Evolutionary conservation across 2,113 vertebrate species (phyloP), one percentile per base, ranked within the genome.

Genomic region (Podilymbus podiceps): DNA sequence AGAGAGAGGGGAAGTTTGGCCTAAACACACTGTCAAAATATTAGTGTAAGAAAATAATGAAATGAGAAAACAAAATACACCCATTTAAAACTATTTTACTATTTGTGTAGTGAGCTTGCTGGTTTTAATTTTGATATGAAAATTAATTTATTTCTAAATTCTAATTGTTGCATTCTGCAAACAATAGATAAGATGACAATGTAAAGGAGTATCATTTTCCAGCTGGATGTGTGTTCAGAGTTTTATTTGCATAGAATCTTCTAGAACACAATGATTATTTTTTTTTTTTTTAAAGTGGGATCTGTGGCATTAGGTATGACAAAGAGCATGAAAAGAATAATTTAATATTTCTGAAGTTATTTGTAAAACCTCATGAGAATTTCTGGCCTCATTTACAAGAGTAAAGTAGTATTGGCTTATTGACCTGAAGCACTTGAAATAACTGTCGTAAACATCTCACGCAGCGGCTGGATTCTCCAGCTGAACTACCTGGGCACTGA

Each of bases 341-440:
- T 83, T 88, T 91, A 69, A 27, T 95, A 89, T 92, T 95, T 95
- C 63, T 84, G 44, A 94, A 93, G n/a, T 93, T 89, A 73, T 33
- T 85, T 55, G 42, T 90, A 88, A 96, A 96, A 74, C 59, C 88
- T 91, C 87, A 49, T 44, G 90, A 92, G 95, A 86, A 60, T 68
- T 93, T 72, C 47, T 95, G 94, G 50, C 95, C 72, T 96, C 81
- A 63, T 93, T 94, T 96, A 64, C 18, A 42, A n/a, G 82, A 75
- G 67, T 84, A 80, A 50, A 79, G 42, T 35, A 44, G 8, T 77
- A 92, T 81, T 93, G 89, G 31, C 76, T 94, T 93, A 93, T 92
- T 97, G 93, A 96, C 95, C 93, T 82, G 69, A 69, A 91, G n/a
- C 80, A 78, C 84, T 89, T 88, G 93, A 95, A 89, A 85, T 90